Evolutionary conservation across 2,888 invertebrate species (phyloP).

Genomic region (Acleris sparsana): DNA sequence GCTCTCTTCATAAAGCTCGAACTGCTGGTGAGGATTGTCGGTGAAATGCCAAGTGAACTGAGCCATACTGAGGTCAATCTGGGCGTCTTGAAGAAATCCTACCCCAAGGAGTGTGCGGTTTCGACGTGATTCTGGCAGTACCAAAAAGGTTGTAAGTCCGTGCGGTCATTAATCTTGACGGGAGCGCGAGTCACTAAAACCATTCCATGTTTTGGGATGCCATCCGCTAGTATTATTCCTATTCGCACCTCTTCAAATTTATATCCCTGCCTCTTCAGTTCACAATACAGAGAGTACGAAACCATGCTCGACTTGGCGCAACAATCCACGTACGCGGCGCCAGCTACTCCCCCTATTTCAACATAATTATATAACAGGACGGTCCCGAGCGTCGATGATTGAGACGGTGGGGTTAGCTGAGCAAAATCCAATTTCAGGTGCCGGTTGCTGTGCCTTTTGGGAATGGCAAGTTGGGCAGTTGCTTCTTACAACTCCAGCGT

Average conservation of each 20-base stretch:
- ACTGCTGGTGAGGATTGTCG: not conserved
- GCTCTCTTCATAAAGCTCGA: not conserved
- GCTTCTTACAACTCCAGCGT: not conserved
- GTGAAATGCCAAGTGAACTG: not conserved
- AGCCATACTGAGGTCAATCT: not conserved
- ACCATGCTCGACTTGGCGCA: no score
- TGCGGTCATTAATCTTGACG: not conserved
- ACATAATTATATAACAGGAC: no score
- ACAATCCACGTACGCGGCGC: no score
- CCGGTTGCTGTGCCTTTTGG: not conserved
- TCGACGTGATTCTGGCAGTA: not conserved
- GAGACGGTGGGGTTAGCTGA: not conserved
- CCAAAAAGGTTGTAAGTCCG: not conserved
- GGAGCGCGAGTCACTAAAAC: slow-evolving; percentile 5
- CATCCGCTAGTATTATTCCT: slow-evolving; percentile 25
- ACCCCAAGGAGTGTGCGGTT: not conserved
- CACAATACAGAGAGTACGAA: no score
- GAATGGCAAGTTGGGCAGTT: not conserved
- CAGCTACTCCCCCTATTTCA: no score
- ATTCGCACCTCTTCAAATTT: no score
- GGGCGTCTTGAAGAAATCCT: slow-evolving; percentile 2
- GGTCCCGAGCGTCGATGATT: not conserved
- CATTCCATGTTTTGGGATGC: not conserved
- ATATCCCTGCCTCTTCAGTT: no score
- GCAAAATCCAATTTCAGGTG: not conserved